These are phyloP conservation scores for Psilopsiagon aymara DNA, from an alignment of 2,113 vertebrate species.

Conservation along the genomic window DNA sequence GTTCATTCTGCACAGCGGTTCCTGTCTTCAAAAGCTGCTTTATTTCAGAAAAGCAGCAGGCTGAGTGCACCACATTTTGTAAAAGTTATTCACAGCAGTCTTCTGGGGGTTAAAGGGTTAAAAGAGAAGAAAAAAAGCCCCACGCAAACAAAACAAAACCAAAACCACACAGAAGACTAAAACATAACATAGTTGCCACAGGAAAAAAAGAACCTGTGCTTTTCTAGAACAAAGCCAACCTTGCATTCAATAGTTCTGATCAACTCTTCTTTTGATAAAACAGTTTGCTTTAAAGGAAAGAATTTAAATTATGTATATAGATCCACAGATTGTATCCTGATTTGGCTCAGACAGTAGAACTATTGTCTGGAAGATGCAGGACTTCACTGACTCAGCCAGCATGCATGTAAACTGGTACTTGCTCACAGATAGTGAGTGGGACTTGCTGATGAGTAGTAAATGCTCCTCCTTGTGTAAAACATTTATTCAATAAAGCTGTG, in stretches of 20 bases:
- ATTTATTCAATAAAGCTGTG: not conserved
- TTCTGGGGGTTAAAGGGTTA: not conserved
- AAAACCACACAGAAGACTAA: not conserved
- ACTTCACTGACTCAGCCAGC: not conserved
- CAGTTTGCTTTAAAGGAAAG: not conserved
- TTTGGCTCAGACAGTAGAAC: not conserved
- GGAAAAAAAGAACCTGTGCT: not conserved
- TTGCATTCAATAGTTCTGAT: not conserved
- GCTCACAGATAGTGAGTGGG: not conserved
- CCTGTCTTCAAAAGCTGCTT: constrained; percentile 17
- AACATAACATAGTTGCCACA: not conserved
- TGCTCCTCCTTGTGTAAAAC: not conserved
- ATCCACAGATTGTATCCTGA: not conserved
- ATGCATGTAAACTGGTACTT: not conserved
- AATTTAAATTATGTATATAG: not conserved
- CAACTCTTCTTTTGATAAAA: not conserved
- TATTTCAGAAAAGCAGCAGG: not conserved
- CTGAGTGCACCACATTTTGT: not conserved
- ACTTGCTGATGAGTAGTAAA: not conserved
- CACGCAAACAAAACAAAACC: not conserved
- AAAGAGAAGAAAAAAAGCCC: not conserved
- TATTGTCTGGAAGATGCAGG: not conserved
- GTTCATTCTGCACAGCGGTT: not conserved
- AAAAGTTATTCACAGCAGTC: not conserved
- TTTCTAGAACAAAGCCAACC: not conserved